A percentile compares a stretch with the other conserved stretches of the same genome.
Evolutionary conservation across 2,888 invertebrate species (phyloP).

Genomic region (Leptura quadrifasciata): DNA sequence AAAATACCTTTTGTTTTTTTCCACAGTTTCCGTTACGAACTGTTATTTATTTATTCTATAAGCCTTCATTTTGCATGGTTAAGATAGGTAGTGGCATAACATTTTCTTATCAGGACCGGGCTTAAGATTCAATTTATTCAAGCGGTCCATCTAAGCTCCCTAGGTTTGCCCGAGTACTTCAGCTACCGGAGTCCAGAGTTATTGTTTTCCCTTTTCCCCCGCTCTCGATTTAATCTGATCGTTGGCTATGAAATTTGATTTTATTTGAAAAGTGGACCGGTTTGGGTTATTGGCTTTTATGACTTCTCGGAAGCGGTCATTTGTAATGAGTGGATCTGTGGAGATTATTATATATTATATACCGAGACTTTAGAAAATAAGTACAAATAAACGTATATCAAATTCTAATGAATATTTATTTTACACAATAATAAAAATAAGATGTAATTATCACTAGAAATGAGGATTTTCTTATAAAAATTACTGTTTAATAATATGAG

Average conservation of each 20-base stretch:
- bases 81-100: conserved; percentile 62
- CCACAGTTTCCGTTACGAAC: conserved; percentile 8
- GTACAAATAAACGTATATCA: no score
- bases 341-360: conserved; percentile 23
- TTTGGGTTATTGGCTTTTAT: conserved; percentile 61
- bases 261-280: conserved; percentile 62
- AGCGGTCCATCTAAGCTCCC: conserved; percentile 53
- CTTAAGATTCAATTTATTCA: conserved; percentile 68
- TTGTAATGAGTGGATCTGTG: conserved; percentile 41
- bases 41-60: conserved; percentile 44
- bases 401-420: no score
- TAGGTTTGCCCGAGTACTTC: conserved; percentile 37
- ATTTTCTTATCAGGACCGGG: conserved; percentile 63
- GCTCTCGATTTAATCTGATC: conserved; percentile 63
- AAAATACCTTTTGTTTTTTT: background rate
- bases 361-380: conserved; percentile 3
- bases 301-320: conserved; percentile 48
- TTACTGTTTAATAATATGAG: no score
- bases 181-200: conserved; percentile 36
- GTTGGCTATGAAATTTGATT: conserved; percentile 65
- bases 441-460: no score
- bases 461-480: no score
- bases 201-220: conserved; percentile 53
- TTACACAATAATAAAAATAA: no score
- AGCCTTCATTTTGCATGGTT: conserved; percentile 59